Conservation (phyloP, 2,888 invertebrate genomes). For the Invenusta paracnida region DNA sequence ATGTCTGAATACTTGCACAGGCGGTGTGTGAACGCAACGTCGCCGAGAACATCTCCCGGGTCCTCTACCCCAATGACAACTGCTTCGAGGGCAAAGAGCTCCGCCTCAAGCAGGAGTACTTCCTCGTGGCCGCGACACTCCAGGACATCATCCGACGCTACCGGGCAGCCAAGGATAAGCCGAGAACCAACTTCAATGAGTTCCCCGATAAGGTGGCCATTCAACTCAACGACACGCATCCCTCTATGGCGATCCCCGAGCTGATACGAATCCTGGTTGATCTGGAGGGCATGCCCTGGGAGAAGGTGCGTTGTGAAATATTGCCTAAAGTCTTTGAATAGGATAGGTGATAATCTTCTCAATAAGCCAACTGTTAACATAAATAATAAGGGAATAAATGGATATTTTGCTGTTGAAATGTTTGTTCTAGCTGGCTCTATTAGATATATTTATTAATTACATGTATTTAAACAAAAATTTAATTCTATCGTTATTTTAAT, state of each 20-base stretch:
- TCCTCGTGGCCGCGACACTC: constrained; percentile 94
- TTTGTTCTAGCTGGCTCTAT: no score
- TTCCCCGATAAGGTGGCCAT: constrained; percentile 91
- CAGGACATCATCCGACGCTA: constrained; percentile 91
- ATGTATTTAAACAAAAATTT: no score
- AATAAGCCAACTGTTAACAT: no score
- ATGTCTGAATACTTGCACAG: no score
- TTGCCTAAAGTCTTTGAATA: no score
- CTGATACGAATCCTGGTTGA: constrained; percentile 88
- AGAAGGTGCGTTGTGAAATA: no score
- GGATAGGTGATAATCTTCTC: no score
- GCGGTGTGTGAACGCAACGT: constrained; percentile 94
- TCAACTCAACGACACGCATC: constrained; percentile 97
- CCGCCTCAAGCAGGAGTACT: constrained; percentile 95
- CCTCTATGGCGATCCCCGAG: constrained; percentile 93
- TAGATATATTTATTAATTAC: no score
- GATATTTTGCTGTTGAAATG: no score
- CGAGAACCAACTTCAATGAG: constrained; percentile 78
- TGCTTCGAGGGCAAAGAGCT: constrained; percentile 88
- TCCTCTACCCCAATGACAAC: constrained; percentile 94
- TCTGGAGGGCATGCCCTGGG: constrained; percentile 82
- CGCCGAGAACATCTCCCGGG: constrained; percentile 94
- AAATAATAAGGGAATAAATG: no score
- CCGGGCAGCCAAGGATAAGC: constrained; percentile 83
- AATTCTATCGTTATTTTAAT: no score